Base-by-base conservation (phyloP, 2,113 vertebrate genomes). In the Leptobrachium leishanense region DNA sequence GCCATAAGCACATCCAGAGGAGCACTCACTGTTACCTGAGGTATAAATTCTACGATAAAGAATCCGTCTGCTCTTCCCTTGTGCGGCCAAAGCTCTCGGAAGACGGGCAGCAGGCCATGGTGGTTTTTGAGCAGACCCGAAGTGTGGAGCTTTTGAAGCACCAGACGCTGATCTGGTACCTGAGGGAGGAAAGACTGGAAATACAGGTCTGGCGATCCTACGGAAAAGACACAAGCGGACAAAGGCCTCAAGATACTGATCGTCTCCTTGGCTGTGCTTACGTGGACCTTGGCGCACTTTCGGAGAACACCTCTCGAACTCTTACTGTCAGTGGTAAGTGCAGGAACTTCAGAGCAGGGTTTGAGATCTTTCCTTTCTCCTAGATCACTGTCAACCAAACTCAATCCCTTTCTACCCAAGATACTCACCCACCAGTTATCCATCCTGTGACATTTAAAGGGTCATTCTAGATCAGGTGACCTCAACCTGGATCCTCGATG, bases 151-250 rank as follows among this genome's bases (percentile, higher is more conserved):
- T 99, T 5, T 85, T 79, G 12, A 85, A 82, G 81, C 91, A 88
- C 62, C 96, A 87, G 57, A 93, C 95, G 0, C 85, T 99, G 65
- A 82, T 88, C 62, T 99, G 96, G 96, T 99, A 98, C 87, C 88
- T 99, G 67, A 90, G 89, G 72, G 96, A 99, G 82, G 96, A 99
- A 83, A 94, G 55, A 55, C 78, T 99, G 72, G 98, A 99, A 84
- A 86, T 99, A 74, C 97, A 99, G 84, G 86, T 96, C 54, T 99
- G 98, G 98, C 92, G 95, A 46, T 89, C 95, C 0, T 95, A 93
- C 15, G 90, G 92, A n/a, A 96, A 92, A 81, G 90, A 92, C 8
- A 87, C 84, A 12, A 82, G 74, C 11, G 57, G 44, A 62, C 91
- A 85, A 69, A 94, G 96, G 55, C 98, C 98, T 0, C 88, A 94